Conservation (phyloP, 2,113 vertebrate genomes). For the Ibidorhyncha struthersii region DNA sequence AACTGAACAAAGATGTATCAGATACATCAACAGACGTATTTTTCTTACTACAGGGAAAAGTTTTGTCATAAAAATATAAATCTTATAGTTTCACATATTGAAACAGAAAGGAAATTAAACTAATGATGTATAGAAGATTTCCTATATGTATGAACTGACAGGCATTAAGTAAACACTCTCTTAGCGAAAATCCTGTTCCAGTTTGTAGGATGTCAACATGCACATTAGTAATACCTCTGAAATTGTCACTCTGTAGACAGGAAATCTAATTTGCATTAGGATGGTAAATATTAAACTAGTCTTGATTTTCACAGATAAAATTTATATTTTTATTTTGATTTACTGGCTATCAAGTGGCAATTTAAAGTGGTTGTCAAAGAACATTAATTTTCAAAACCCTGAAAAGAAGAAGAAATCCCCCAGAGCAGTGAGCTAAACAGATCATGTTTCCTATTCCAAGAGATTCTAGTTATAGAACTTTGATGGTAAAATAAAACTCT, state of each 20-base stretch:
- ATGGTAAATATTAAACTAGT: conserved; percentile 27
- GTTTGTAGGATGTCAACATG: neutral
- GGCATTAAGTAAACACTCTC: neutral
- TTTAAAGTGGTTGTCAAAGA: conserved; percentile 26
- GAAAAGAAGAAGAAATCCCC: conserved; percentile 18
- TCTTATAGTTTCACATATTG: neutral
- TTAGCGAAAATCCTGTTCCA: neutral
- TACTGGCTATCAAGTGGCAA: conserved; percentile 26
- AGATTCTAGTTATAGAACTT: neutral
- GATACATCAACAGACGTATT: neutral
- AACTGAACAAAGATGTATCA: neutral
- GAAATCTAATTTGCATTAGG: conserved; percentile 40
- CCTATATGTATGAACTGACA: neutral
- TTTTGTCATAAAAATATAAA: neutral
- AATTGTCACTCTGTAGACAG: conserved; percentile 11
- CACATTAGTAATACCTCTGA: neutral
- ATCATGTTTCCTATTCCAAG: conserved; percentile 41
- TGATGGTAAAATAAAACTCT: conserved; percentile 36
- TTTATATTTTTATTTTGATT: conserved; percentile 49
- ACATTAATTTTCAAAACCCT: conserved; percentile 12
- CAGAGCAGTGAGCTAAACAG: conserved; percentile 2
- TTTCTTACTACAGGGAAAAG: neutral
- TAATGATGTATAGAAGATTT: neutral
- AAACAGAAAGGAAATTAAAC: conserved; percentile 13
- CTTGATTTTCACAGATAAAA: conserved; percentile 44